Evolutionary conservation across 2,797 vertebrate genomes (phyloP), one percentile per base, ranked within the genome.

Genomic region (Otolemur crassicaudatus): DNA sequence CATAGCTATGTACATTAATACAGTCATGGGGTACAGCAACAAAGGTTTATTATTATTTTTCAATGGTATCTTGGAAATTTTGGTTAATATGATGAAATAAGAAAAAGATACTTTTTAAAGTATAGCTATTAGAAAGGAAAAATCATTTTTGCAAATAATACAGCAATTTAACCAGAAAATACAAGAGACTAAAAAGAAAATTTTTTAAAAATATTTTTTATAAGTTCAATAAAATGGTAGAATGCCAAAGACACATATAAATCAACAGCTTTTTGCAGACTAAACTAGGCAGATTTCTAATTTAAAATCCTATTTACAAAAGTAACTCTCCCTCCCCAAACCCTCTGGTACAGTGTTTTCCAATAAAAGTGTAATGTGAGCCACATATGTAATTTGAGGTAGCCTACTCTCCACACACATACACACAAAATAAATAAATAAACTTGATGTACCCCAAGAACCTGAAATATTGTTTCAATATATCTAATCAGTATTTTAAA

Each of bases 271-370:
- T 93, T 96, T 92, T 73, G 76, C 23, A 82, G 63, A 56, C 31
- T 73, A 73, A 73, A 67, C 23, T 17, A 84, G 56, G 40, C 6
- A 53, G 53, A n/a, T 60, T 89, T 80, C 37, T 89, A 87, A 92
- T 75, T 79, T 90, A 75, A 94, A 91, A 77, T 88, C 67, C 53
- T 90, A 14, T 69, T 92, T 94, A 90, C 20, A 76, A 85, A 87
- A 95, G 46, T 19, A 92, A 60, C 29, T 53, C 49, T 53, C 63
- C 29, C 12, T 9, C 29, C 9, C 2, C 17, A 25, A 75, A 82
- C 17, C 22, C 31, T 60, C 67, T 43, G 53, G 5, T 13, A 58
- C 10, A 72, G 31, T 49, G 49, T 49, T 70, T 76, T 23, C 40
- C 65, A 85, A 72, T 13, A 72, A 75, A 82, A 81, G 86, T 60